These are phyloP conservation scores for Scyliorhinus canicula DNA, from an alignment of 2,797 vertebrate species.

Conservation along the genomic window DNA sequence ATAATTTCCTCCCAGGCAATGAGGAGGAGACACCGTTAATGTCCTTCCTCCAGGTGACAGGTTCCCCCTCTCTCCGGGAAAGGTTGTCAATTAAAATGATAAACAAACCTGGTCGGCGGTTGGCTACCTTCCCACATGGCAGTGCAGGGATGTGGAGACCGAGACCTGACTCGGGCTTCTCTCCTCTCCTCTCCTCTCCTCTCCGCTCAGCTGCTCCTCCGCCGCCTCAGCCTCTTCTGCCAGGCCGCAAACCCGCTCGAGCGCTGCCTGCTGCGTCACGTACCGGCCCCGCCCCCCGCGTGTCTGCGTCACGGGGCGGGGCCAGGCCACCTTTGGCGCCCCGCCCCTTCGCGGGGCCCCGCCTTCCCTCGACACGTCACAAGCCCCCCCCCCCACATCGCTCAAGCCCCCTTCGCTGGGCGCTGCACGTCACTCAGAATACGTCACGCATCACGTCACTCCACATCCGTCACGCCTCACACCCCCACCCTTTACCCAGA, in stretches of 20 bases:
- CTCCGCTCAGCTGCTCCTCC: accelerated
- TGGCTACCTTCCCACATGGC: neutral
- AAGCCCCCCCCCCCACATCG: too few species aligned
- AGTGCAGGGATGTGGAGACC: neutral
- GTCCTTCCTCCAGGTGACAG: neutral
- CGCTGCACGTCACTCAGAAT: too few species aligned
- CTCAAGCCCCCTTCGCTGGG: too few species aligned
- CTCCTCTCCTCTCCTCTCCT: neutral
- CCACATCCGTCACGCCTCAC: too few species aligned
- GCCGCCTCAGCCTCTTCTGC: neutral
- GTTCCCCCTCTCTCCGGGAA: neutral
- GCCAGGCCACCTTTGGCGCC: too few species aligned
- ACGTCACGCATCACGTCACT: too few species aligned
- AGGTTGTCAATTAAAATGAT: neutral
- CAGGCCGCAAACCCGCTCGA: neutral
- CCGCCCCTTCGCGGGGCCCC: too few species aligned
- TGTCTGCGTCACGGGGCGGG: too few species aligned
- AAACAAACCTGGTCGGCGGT: neutral
- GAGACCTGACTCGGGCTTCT: too few species aligned
- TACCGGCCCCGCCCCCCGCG: too few species aligned
- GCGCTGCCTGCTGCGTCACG: neutral
- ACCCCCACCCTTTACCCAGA: neutral
- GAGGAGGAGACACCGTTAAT: too few species aligned
- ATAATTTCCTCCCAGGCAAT: neutral
- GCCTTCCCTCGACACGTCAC: too few species aligned